Base-by-base conservation (phyloP, 2,888 invertebrate genomes). In the Nezara viridula region DNA sequence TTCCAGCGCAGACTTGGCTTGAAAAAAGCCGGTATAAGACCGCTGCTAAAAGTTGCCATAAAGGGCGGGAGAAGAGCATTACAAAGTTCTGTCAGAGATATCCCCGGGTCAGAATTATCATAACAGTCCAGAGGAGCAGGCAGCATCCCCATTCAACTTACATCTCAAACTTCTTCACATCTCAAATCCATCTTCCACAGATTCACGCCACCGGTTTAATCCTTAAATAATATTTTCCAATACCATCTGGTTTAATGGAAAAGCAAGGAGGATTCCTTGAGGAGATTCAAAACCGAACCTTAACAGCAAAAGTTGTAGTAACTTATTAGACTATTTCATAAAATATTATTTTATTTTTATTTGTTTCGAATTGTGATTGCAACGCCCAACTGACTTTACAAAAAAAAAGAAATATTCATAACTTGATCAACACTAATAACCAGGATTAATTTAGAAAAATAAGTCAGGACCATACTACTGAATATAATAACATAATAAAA, bases 141-240 rank as follows among this genome's bases (percentile, higher is more conserved):
- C 77, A 81, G 32, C 81, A 81, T 81, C 66, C 14, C 66, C 66
- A 73, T 73, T 73, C 66, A 73, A 73, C 66, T 73, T 73, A 73
- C 6, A 3, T 37, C 32, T 19, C 66, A 73, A 73, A 73, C 32
- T 73, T 73, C 32, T 73, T 73, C 66, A 73, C 66, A 73, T 73
- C 66, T 73, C 66, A 73, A 73, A 73, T 73, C 66, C 66, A 73
- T 73, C 66, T 73, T 73, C 32, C 66, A 73, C 66, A 73, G 66
- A 73, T 73, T 73, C 66, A 37, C 21, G 32, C 32, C 66, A 7
- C 3, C 32, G 32, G 66, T 19, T 37, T 73, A 73, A 73, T 73
- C 66, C 37, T 73, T 73, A 73, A 73, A 73, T 60, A 60, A 27
- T 73, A 37, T 73, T 73, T 73, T 32, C 6, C 60, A 60, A 16